Base-by-base conservation (phyloP, 2,888 invertebrate species). In the Sinotaia quadrata region DNA sequence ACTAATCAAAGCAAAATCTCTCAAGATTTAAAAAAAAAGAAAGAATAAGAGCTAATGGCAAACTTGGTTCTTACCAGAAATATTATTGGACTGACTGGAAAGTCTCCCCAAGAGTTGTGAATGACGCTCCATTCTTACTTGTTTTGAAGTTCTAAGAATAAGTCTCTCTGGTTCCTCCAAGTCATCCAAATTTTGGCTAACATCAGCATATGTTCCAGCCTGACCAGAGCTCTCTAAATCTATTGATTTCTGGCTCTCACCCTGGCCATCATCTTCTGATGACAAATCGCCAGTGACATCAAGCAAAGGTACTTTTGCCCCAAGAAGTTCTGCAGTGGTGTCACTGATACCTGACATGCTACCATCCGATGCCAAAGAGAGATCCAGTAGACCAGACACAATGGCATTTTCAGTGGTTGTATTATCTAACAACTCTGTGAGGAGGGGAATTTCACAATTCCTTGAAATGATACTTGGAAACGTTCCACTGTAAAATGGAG, bases 171-270 rank as follows among this genome's bases (percentile, higher is more conserved):
- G 15, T 2, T 47, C 54, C 33, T 24, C 27, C 21, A 63, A 44
- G 27, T 63, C 63, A 31, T 65, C 68, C 18, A 63, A 18, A 36
- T 71, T 63, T 31, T 63, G 59, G 57, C 68, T 68, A n/a, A 71
- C 52, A 34, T 71, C 71, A 33, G 62, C 71, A 10, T 31, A 51
- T n/a, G 61, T 49, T 31, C 71, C 68, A 18, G 59, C 65, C 41
- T 37, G 44, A 18, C 57, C 68, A 34, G 60, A 62, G 21, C 62
- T 68, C n/a, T 61, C 62, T n/a, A 15, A 24, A 15, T 37, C 59
- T 21, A 27, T 18, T 10, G 34, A 10, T 8, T 41, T 44, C 15
- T 31, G 37, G 18, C 29, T 15, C 10, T 41, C 41, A 36, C 58
- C 58, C 37, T 49, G 36, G 33, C 51, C 59, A 47, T 60, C 67